phyloP scores from a whole-genome alignment of 2,113 vertebrate species.

The Cyphomyrus discorhynchus region DNA sequence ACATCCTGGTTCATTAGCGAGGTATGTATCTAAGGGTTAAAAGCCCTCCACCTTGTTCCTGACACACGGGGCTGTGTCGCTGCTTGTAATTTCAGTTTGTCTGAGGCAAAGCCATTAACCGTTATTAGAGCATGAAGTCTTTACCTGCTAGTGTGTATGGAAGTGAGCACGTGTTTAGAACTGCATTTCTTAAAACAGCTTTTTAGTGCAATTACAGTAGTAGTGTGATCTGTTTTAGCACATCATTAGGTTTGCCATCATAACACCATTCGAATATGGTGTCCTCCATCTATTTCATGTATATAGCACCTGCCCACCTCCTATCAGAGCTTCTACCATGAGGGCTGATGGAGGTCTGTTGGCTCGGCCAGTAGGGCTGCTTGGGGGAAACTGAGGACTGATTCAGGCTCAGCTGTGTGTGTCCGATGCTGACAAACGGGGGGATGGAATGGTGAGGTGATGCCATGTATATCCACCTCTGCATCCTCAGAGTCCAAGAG shows the following conservation, averaged over 20 bases:
- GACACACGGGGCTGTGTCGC: neutral
- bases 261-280: neutral
- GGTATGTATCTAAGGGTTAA: neutral
- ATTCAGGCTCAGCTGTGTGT: neutral
- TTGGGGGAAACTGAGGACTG: neutral
- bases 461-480: neutral
- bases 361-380: neutral
- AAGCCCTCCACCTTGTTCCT: neutral
- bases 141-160: conserved; percentile 10
- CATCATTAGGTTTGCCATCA: conserved; percentile 2
- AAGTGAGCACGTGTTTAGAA: neutral
- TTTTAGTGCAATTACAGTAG: conserved; percentile 4
- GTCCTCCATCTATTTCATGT: neutral
- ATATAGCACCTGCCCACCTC: neutral
- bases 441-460: neutral
- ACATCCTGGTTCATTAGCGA: too few species aligned
- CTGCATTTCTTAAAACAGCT: neutral
- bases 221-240: neutral
- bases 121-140: conserved; percentile 17
- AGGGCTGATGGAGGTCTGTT: neutral
- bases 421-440: neutral
- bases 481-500: neutral
- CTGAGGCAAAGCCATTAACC: neutral
- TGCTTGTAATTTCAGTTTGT: neutral
- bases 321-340: neutral